Base-by-base conservation (phyloP, 2,113 vertebrate genomes). In the Engystomops pustulosus region DNA sequence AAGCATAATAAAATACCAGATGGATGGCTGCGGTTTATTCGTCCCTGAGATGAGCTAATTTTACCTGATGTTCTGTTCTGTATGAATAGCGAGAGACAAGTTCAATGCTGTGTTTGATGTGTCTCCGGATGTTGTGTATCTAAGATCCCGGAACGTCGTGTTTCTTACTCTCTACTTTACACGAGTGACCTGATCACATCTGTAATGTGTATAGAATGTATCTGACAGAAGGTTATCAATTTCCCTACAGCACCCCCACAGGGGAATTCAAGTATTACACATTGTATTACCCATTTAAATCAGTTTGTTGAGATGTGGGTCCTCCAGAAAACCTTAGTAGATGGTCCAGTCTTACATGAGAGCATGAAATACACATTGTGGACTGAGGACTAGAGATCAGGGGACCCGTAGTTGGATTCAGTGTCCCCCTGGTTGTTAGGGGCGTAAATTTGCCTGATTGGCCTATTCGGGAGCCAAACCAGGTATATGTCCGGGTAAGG, bases 41-140 rank as follows among this genome's bases (percentile, higher is more conserved):
- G 34, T 36, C 30, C 67, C 67, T 69, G 67, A 69, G 67, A 69
- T 69, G 34, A 69, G 34, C 67, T 69, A 69, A 69, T 69, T 20
- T 38, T 69, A 69, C 34, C 30, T 38, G 6, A 36, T 38, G 67
- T 38, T 36, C 67, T 36, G 32, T 68, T 34, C 17, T 34, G 18
- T 9, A 36, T 68, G 65, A 68, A 68, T 36, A 68, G 65, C 4
- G 17, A n/a, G n/a, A n/a, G n/a, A n/a, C n/a, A n/a, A n/a, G 65
- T 69, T 69, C 67, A n/a, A n/a, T 38, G 34, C 67, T 20, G 20
- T 38, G 18, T 69, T 18, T 12, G 12, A 20, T 38, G 17, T 20
- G 34, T 69, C 20, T n/a, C 34, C 9, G 62, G 15, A 34, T 38
- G 17, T 38, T 38, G 67, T 38, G 67, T 38, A 32, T 17, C 60